Evolutionary conservation across 2,797 vertebrate genomes (phyloP), one percentile per base, ranked within the genome.

Genomic region (Geotrypetes seraphini): DNA sequence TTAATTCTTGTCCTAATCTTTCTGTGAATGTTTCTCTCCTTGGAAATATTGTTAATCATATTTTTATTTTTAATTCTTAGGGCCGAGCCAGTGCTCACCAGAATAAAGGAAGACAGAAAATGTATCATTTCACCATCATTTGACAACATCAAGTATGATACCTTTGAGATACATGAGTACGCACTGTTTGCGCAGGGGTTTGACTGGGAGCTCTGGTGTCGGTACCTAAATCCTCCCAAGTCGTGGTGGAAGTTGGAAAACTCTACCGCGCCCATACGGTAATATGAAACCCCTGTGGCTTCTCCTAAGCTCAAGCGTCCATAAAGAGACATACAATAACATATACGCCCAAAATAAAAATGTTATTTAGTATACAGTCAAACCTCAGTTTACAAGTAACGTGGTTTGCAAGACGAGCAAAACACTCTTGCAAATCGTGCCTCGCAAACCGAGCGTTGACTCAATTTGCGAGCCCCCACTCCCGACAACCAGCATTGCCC

Each of bases 191-290:
- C 92, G 1, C 94, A 98, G 57, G 93, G 93, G 10, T 98, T 96
- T 22, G 92, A 98, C 79, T 98, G 94, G 94, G 91, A 97, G 50
- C 75, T 98, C 22, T 97, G 92, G 93, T 98, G 93, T 51, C 81
- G 91, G 3, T 97, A 98, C 43, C 77, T 97, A 60, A 97, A 95
- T 63, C 94, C 94, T 5, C 90, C 93, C 1, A 95, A 92, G 49
- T 84, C 89, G 5, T 98, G 94, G 93, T 97, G 91, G 92, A 93
- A 89, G 43, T 67, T 84, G 51, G 86, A 88, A 53, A 96, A 97
- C 69, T 84, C 84, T 66, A 95, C 85, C 2, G 89, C 91, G 35
- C 96, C 96, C 0, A 99, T 99, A 69, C 92, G 89, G 94, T 98
- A 78, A 59, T 3, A 1, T 38, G 15, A 4, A 33, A 5, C 2